A percentile compares a stretch with the other conserved stretches of the same genome.
These are phyloP conservation scores for Diogma glabrata DNA, from an alignment of 2,888 invertebrate species.

Conservation along the genomic window DNA sequence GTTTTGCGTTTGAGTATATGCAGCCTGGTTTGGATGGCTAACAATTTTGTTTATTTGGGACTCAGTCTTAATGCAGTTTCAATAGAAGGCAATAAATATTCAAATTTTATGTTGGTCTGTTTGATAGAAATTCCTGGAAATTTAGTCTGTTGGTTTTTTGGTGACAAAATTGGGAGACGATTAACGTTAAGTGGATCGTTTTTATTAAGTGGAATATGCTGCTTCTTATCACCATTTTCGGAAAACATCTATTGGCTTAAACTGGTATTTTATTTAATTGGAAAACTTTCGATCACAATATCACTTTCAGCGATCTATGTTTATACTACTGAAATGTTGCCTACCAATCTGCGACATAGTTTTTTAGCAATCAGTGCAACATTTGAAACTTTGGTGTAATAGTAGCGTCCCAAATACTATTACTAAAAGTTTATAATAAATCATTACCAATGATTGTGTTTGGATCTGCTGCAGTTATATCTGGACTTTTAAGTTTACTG, in stretches of 20 bases:
- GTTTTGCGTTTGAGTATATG: background rate
- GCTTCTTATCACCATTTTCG: background rate
- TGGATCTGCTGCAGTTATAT: constrained; percentile 42
- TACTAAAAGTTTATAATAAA: constrained; percentile 36
- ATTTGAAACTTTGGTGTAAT: constrained; percentile 58
- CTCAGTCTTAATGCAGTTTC: background rate
- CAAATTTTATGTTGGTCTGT: background rate
- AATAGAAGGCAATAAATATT: background rate
- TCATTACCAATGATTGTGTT: constrained; percentile 47
- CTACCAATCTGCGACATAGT: constrained; percentile 52
- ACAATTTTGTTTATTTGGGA: background rate
- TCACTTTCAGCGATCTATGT: constrained; percentile 58
- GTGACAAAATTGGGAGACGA: background rate
- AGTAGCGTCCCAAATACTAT: constrained; percentile 57
- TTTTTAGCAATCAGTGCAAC: constrained; percentile 56
- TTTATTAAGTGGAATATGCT: background rate
- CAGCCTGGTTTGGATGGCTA: background rate
- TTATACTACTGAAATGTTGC: constrained; percentile 59
- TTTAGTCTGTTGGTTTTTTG: background rate
- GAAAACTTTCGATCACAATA: constrained; percentile 53
- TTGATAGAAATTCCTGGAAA: background rate
- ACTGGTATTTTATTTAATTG: constrained; percentile 41
- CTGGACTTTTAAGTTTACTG: constrained; percentile 44
- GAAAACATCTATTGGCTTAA: constrained; percentile 12
- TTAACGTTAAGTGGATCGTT: background rate